Evolutionary conservation across 2,113 vertebrate species (phyloP).

Genomic region (Coptodon rendalli): DNA sequence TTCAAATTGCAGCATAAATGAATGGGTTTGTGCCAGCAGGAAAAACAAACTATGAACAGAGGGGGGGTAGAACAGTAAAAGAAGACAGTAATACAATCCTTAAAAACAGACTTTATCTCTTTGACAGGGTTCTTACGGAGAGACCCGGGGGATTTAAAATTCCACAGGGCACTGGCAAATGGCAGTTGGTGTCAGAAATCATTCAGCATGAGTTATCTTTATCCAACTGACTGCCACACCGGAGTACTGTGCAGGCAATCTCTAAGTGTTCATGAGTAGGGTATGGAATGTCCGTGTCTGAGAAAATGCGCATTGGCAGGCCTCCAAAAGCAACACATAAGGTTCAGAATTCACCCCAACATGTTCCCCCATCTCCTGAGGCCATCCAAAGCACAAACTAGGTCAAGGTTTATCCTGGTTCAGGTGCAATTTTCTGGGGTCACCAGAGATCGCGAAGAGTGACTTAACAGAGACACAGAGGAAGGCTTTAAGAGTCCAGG

Average conservation of each 20-base stretch:
- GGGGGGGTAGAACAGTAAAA: background rate
- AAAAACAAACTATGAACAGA: conserved; percentile 28
- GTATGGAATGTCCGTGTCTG: conserved; percentile 37
- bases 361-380: conserved; percentile 47
- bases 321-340: conserved; percentile 64
- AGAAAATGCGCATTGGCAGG: conserved; percentile 56
- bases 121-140: conserved; percentile 33
- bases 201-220: conserved; percentile 49
- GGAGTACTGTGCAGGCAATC: conserved; percentile 14
- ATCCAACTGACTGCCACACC: conserved; percentile 16
- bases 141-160: conserved; percentile 18
- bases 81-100: conserved; percentile 41
- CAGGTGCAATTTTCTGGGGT: conserved; percentile 60
- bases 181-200: conserved; percentile 59
- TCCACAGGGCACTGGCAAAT: conserved; percentile 27
- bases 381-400: conserved; percentile 49
- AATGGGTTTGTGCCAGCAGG: conserved; percentile 29
- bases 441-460: conserved; percentile 26
- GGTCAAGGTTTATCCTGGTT: conserved; percentile 67
- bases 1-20: conserved; percentile 23
- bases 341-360: conserved; percentile 54
- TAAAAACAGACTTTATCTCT: conserved; percentile 53
- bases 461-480: conserved; percentile 39
- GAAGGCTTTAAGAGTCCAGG: conserved; percentile 32
- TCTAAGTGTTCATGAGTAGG: background rate